Percentiles rank a stretch among this genome's conserved stretches.
Evolutionary conservation across 92 coral and sea anemone species (phyloP).

Genomic region (Isaurus tuberculatus): DNA sequence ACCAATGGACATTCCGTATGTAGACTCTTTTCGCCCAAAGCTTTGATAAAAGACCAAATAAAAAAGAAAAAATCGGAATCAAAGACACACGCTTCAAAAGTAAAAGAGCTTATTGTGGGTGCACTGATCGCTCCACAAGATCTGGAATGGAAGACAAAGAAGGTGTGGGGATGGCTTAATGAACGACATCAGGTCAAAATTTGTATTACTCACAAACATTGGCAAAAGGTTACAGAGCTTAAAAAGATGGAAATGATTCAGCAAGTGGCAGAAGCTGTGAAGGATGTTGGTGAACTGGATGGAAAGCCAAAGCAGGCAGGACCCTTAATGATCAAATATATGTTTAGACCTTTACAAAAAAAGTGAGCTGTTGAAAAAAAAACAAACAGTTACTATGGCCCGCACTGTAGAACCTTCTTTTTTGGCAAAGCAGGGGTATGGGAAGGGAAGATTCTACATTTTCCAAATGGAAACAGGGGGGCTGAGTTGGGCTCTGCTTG

Average conservation of each 20-base stretch:
- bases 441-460: no score
- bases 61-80: slow-evolving; percentile 45
- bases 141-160: slow-evolving; percentile 69
- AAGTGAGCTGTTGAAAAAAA: slow-evolving; percentile 10
- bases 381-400: no score
- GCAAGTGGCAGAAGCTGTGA: slow-evolving; percentile 54
- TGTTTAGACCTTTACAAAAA: slow-evolving; percentile 55
- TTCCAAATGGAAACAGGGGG: no score
- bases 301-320: slow-evolving; percentile 66
- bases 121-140: slow-evolving; percentile 75
- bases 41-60: slow-evolving; percentile 44
- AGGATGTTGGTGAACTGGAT: slow-evolving; percentile 65
- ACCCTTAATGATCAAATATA: slow-evolving; percentile 48
- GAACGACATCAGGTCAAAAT: slow-evolving; percentile 58
- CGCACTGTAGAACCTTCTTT: no score
- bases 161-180: slow-evolving; percentile 58
- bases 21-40: slow-evolving; percentile 51
- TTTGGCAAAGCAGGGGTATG: no score
- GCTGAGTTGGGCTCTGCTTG: no score
- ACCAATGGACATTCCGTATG: slow-evolving; percentile 53
- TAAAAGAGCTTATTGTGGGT: slow-evolving; percentile 57
- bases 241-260: slow-evolving; percentile 62
- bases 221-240: slow-evolving; percentile 59
- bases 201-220: slow-evolving; percentile 62
- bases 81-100: slow-evolving; percentile 49